Conservation (phyloP, 2,888 invertebrate species). For the Bombylius major region DNA sequence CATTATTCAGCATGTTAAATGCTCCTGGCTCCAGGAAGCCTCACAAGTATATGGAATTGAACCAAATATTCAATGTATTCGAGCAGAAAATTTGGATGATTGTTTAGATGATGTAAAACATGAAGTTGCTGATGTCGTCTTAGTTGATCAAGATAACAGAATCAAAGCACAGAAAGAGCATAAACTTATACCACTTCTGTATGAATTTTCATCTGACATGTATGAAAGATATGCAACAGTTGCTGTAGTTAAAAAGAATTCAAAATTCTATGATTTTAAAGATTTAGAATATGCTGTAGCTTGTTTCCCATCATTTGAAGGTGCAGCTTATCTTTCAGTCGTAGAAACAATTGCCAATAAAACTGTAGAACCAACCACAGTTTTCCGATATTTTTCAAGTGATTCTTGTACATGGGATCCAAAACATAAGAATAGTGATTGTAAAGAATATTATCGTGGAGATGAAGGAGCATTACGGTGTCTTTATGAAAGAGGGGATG, state of each 20-base stretch:
- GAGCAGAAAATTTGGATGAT: slow-evolving; percentile 43
- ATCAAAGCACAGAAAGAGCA: slow-evolving; percentile 51
- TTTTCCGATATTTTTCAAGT: slow-evolving; percentile 46
- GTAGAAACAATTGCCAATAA: slow-evolving; percentile 36
- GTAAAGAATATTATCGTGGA: slow-evolving; percentile 37
- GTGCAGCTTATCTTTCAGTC: slow-evolving; percentile 54
- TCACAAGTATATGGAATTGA: slow-evolving; percentile 60
- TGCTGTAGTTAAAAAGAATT: slow-evolving; percentile 51
- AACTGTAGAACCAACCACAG: slow-evolving; percentile 25
- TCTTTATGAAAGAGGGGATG: slow-evolving; percentile 57
- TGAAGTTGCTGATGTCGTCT: slow-evolving; percentile 57
- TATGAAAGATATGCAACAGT: slow-evolving; percentile 40
- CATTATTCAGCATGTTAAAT: slow-evolving; percentile 59
- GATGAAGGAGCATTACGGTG: slow-evolving; percentile 55
- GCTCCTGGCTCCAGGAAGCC: slow-evolving; percentile 63
- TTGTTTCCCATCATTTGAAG: slow-evolving; percentile 70
- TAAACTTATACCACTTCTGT: slow-evolving; percentile 26
- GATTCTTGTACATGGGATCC: slow-evolving; percentile 49
- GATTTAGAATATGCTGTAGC: slow-evolving; percentile 60
- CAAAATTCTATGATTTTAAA: slow-evolving; percentile 42
- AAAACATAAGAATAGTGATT: slow-evolving; percentile 15
- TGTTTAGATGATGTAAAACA: slow-evolving; percentile 55
- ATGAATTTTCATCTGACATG: slow-evolving; percentile 28
- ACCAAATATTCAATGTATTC: slow-evolving; percentile 67
- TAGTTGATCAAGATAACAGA: slow-evolving; percentile 59